Evolutionary conservation across 1,140 invertebrate genomes (phyloP).

Genomic region (Protaetia brevitarsis): DNA sequence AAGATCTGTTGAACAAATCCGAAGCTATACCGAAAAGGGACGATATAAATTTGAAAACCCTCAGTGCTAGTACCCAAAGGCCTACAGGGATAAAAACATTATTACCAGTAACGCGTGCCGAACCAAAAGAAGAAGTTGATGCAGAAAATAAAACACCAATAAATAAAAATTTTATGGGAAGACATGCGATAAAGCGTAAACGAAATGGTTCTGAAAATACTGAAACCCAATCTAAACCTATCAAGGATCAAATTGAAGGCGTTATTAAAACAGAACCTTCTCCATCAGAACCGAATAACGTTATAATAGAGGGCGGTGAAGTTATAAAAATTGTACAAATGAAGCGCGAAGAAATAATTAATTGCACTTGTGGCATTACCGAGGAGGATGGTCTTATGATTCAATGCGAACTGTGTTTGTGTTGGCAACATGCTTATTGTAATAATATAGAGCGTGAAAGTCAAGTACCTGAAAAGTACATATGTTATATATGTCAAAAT

Average conservation of each 20-base stretch:
- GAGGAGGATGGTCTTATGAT: conserved; percentile 95
- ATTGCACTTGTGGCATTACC: conserved; percentile 54
- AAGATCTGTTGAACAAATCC: conserved; percentile 40
- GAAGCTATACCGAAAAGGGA: conserved; percentile 39
- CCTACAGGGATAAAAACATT: conserved; percentile 53
- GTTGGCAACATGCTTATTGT: conserved; percentile 91
- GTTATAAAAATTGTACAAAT: conserved; percentile 64
- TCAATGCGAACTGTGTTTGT: conserved; percentile 89
- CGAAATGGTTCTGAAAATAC: conserved; percentile 34
- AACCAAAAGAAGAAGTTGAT: conserved; percentile 21
- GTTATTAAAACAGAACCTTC: conserved; percentile 26
- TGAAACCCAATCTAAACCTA: conserved; percentile 31
- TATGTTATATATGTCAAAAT: conserved; percentile 83
- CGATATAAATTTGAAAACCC: conserved; percentile 34
- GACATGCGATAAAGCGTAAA: conserved; percentile 32
- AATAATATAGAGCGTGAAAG: conserved; percentile 77
- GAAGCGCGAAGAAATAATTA: conserved; percentile 54
- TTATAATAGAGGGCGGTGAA: conserved; percentile 58
- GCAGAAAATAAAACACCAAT: not conserved
- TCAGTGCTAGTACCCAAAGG: conserved; percentile 25
- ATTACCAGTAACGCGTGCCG: conserved; percentile 49
- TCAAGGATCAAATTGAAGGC: conserved; percentile 35
- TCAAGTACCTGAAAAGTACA: conserved; percentile 85
- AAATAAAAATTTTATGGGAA: not conserved
- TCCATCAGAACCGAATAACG: conserved; percentile 32